These are phyloP conservation scores for Sphyrna mokarran DNA, from an alignment of 2,113 vertebrate genomes.

Conservation along the genomic window DNA sequence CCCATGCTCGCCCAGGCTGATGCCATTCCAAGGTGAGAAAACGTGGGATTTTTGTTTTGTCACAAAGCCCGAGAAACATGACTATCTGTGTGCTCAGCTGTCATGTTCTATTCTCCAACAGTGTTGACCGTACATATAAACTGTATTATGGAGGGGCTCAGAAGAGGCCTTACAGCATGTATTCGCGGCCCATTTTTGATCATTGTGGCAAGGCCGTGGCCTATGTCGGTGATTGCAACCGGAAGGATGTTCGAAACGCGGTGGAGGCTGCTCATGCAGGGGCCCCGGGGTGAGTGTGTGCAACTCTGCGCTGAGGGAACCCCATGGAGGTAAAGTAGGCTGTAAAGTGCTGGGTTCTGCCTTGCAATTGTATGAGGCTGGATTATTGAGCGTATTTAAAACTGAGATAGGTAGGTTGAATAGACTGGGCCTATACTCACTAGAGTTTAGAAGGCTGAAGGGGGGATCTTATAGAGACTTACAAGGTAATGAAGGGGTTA, in stretches of 20 bases:
- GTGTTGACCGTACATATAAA: conserved; percentile 58
- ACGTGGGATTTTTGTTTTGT: background rate
- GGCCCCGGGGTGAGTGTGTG: conserved; percentile 60
- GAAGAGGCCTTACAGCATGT: conserved; percentile 65
- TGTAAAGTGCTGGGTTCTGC: too few relatives aligned
- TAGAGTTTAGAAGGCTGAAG: too few relatives aligned
- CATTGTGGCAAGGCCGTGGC: conserved; percentile 51
- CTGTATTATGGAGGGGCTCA: conserved; percentile 65
- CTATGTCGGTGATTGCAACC: conserved; percentile 67
- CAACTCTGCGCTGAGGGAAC: background rate
- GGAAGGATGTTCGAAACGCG: conserved; percentile 70
- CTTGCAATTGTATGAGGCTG: too few relatives aligned
- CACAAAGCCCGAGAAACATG: background rate
- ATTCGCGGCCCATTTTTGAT: conserved; percentile 58
- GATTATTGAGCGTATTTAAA: too few relatives aligned
- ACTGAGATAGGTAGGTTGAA: too few relatives aligned
- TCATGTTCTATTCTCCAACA: conserved; percentile 41
- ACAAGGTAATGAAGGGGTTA: too few relatives aligned
- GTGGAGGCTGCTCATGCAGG: conserved; percentile 72
- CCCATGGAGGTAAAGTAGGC: background rate
- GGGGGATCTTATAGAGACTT: too few relatives aligned
- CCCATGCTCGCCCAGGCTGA: background rate
- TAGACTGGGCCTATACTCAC: too few relatives aligned
- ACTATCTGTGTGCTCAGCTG: background rate
- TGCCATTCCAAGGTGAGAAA: conserved; percentile 49